Evolutionary conservation across 2,888 invertebrate genomes (phyloP).

Genomic region (Ormyrus rosae): DNA sequence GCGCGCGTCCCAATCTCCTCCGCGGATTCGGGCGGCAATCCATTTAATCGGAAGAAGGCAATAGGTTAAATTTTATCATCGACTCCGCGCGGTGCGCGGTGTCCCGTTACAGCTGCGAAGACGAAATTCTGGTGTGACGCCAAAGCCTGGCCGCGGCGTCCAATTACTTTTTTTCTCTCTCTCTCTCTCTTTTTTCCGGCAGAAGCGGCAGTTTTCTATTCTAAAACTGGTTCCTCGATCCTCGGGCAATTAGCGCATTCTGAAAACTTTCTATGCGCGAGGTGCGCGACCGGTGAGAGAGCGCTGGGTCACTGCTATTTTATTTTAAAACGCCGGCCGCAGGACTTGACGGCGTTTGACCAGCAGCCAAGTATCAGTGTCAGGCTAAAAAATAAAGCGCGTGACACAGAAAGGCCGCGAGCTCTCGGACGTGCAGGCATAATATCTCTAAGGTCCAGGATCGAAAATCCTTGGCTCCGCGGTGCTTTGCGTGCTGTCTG

Average conservation of each 20-base stretch:
- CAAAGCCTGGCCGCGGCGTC: slow-evolving; percentile 25
- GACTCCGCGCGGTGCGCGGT: slow-evolving; percentile 29
- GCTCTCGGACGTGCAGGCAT: neutral
- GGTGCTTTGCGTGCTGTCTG: slow-evolving; percentile 34
- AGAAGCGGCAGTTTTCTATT: neutral
- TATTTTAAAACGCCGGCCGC: neutral
- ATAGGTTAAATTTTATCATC: slow-evolving; percentile 39
- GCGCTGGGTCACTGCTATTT: no score
- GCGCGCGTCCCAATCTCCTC: no score
- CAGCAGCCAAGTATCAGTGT: slow-evolving; percentile 10
- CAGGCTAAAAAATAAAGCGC: slow-evolving; percentile 15
- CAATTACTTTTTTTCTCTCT: slow-evolving; percentile 15
- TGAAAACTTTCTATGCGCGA: no score
- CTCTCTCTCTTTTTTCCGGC: neutral
- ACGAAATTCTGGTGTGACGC: slow-evolving; percentile 49
- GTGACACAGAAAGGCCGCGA: neutral
- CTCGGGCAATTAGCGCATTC: neutral
- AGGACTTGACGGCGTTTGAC: slow-evolving; percentile 1
- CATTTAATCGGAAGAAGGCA: slow-evolving; percentile 18
- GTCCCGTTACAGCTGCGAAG: slow-evolving; percentile 46
- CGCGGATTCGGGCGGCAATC: neutral
- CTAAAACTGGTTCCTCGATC: slow-evolving; percentile 8
- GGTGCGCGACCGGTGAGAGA: no score
- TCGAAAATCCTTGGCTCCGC: slow-evolving; percentile 1
- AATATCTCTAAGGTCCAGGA: neutral